Evolutionary conservation across 2,113 vertebrate genomes (phyloP).

Genomic region (Cebidichthys violaceus): DNA sequence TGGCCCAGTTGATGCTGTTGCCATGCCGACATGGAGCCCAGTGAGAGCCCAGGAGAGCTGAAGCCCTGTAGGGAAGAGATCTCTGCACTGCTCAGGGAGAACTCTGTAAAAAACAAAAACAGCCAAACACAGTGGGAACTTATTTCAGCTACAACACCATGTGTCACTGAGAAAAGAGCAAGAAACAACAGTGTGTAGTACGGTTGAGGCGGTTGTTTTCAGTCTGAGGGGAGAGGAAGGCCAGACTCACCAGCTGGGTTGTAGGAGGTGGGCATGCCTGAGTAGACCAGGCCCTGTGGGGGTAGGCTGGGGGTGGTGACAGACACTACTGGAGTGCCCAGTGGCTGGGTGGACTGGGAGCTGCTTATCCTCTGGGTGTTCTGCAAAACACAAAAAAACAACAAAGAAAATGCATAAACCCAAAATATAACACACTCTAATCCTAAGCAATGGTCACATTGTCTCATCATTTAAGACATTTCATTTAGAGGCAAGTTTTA

Average conservation of each 20-base stretch:
- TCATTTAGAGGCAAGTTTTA: not conserved
- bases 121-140: conserved; percentile 65
- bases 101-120: conserved; percentile 87
- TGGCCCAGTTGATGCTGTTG: conserved; percentile 97
- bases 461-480: not conserved
- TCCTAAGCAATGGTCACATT: not conserved
- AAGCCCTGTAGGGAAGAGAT: conserved; percentile 96
- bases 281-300: conserved; percentile 94
- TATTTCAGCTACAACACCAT: conserved; percentile 46
- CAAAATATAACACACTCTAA: not conserved
- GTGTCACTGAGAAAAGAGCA: conserved; percentile 47
- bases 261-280: conserved; percentile 96
- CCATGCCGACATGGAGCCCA: conserved; percentile 98
- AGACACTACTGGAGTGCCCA: conserved; percentile 96
- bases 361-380: conserved; percentile 95
- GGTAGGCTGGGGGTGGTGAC: conserved; percentile 97
- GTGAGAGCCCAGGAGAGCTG: conserved; percentile 93
- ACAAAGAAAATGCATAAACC: conserved; percentile 23
- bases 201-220: conserved; percentile 29
- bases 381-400: conserved; percentile 79
- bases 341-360: conserved; percentile 91
- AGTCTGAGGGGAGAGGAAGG: conserved; percentile 21
- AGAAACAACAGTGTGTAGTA: conserved; percentile 27
- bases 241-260: conserved; percentile 92
- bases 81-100: conserved; percentile 96